phyloP scores from a whole-genome alignment of 2,797 vertebrate genomes.

The Muscicapa striata region DNA sequence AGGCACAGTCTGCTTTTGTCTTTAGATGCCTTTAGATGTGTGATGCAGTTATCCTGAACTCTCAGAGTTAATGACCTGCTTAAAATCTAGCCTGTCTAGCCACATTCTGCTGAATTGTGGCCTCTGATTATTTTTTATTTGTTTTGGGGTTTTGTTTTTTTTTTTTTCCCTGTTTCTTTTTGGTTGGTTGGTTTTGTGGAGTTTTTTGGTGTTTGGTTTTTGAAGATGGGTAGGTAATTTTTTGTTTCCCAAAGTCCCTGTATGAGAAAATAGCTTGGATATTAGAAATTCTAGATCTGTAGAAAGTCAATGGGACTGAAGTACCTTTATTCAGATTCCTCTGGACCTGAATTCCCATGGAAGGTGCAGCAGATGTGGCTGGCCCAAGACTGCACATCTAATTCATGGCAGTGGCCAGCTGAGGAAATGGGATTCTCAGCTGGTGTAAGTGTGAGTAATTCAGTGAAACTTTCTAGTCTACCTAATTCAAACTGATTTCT shows the following conservation, averaged over 20 bases:
- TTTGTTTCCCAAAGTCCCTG: neutral
- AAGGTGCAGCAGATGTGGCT: neutral
- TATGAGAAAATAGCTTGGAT: neutral
- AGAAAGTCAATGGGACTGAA: neutral
- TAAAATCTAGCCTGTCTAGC: neutral
- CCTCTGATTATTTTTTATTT: neutral
- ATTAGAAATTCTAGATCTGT: neutral
- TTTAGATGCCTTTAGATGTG: neutral
- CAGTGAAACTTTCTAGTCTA: neutral
- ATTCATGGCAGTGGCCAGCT: neutral
- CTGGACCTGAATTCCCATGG: neutral
- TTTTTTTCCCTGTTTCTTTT: neutral
- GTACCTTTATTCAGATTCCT: neutral
- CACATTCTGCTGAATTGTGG: neutral
- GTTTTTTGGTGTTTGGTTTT: neutral
- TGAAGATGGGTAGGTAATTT: neutral
- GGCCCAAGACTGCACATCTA: neutral
- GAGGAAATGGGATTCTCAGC: neutral
- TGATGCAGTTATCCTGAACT: neutral
- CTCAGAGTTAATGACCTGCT: neutral
- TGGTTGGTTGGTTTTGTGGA: neutral
- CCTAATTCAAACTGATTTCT: slow-evolving; percentile 2
- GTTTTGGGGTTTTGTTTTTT: rapidly evolving
- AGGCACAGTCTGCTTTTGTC: neutral
- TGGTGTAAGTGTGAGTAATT: neutral